Percentiles rank a stretch among this genome's conserved stretches.
Conservation (phyloP, 2,888 invertebrate genomes). For the Hermodice carunculata region DNA sequence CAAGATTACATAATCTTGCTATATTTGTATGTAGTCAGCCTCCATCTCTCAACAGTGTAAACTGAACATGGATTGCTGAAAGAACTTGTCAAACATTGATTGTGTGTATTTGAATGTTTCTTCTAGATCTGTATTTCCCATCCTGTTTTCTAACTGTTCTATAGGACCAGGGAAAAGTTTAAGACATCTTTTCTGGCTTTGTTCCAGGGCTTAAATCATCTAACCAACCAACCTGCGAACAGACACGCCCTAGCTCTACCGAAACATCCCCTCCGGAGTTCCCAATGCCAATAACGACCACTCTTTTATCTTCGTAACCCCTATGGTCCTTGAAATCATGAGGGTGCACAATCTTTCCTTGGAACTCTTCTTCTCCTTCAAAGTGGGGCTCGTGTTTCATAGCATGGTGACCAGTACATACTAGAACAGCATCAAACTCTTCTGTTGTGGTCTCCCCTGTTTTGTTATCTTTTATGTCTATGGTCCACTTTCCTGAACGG, state of each 20-base stretch:
- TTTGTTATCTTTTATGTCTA: constrained; percentile 51
- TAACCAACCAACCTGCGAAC: constrained; percentile 67
- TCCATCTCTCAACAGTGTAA: no score
- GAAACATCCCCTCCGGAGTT: constrained; percentile 71
- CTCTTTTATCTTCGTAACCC: constrained; percentile 61
- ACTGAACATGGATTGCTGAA: no score
- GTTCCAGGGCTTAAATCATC: no score
- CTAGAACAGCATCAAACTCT: constrained; percentile 58
- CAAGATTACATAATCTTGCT: no score
- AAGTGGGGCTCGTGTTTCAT: constrained; percentile 46
- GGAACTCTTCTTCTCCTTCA: constrained; percentile 50
- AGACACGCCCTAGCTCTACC: constrained; percentile 67
- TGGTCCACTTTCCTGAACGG: constrained; percentile 59
- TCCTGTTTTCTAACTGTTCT: no score
- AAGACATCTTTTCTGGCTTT: no score
- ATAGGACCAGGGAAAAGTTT: no score
- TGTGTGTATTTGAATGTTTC: no score
- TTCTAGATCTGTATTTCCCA: no score
- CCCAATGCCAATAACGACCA: constrained; percentile 72
- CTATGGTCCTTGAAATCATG: constrained; percentile 55
- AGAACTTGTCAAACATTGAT: no score
- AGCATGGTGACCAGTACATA: constrained; percentile 60
- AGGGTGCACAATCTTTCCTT: constrained; percentile 56
- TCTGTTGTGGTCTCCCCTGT: constrained; percentile 45
- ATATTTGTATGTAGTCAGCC: no score